These are phyloP conservation scores for Zaprionus davidi DNA, from an alignment of 1,140 invertebrate species.

Conservation along the genomic window DNA sequence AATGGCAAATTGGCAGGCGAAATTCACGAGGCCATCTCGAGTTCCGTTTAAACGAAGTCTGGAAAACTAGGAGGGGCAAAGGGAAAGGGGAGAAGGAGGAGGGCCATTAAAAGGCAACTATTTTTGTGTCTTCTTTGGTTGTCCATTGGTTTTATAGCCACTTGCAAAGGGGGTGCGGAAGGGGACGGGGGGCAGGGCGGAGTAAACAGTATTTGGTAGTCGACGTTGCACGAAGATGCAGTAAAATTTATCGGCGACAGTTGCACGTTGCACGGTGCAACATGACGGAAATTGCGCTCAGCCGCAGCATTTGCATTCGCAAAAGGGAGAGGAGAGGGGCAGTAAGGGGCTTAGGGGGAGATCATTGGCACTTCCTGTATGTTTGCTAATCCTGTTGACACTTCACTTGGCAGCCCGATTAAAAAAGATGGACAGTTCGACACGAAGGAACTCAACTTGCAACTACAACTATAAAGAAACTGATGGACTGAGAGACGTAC, in stretches of 20 bases:
- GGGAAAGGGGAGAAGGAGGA: neutral
- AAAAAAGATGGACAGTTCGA: constrained; percentile 47
- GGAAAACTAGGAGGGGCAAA: constrained; percentile 11
- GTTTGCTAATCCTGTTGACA: constrained; percentile 57
- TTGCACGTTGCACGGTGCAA: constrained; percentile 43
- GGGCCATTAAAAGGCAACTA: constrained; percentile 26
- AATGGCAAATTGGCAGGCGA: constrained; percentile 41
- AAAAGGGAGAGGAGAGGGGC: neutral
- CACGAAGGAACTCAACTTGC: constrained; percentile 20
- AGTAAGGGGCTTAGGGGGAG: neutral
- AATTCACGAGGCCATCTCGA: constrained; percentile 61
- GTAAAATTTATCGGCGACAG: constrained; percentile 78
- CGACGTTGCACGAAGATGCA: constrained; percentile 22
- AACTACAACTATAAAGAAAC: constrained; percentile 43
- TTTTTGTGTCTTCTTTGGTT: constrained; percentile 11
- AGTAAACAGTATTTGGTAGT: constrained; percentile 18
- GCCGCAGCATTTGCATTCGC: constrained; percentile 47
- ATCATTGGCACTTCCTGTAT: constrained; percentile 60
- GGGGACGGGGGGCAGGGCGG: neutral
- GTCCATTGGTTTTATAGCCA: constrained; percentile 16
- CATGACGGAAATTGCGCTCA: constrained; percentile 72
- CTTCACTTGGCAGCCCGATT: constrained; percentile 36
- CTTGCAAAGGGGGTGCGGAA: neutral
- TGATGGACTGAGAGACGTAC: constrained; percentile 23
- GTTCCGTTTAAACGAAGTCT: constrained; percentile 57